Evolutionary conservation across 2,888 invertebrate species (phyloP), one percentile per base, ranked within the genome.

Genomic region (Patella caerulea): DNA sequence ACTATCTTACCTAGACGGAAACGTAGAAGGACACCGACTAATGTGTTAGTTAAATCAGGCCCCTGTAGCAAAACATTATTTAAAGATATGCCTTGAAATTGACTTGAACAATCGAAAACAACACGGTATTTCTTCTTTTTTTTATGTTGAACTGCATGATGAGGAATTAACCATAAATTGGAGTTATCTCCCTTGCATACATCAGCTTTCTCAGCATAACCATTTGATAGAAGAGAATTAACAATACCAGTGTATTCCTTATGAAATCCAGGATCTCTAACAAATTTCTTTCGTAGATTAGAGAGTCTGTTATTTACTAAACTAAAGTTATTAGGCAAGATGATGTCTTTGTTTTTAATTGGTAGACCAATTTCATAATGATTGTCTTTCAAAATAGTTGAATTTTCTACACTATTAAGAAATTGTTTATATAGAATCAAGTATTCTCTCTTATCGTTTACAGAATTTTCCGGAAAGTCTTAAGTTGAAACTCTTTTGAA

Each of bases 11-110:
- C 80, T 69, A 82, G 65, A 53, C 84, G 52, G 71, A 84, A 84
- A 34, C 81, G 72, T 3, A 79, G 53, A 14, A 84, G 70, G 12
- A 79, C 82, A 17, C 81, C 84, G 17, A 83, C n/a, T 29, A 84
- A 74, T 34, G 70, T 82, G 54, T 83, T 83, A 14, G 76, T 82
- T 15, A 84, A 76, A 74, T 85, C 83, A 11, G 85, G 83, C 1
- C 85, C 85, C 52, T 78, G 81, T n/a, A 83, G 24, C 15, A 84
- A 72, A 29, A 77, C 69, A 17, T 76, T 65, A 69, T 84, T 85
- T n/a, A 85, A 72, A 12, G 81, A 82, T 2, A 77, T 70, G 2
- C 82, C 83, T 52, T 80, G 19, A 55, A 69, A 82, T 56, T 79
- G 77, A 4, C 79, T 80, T 5, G 82, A 78, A 69, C 77, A 78